Evolutionary conservation across 1,140 invertebrate genomes (phyloP).

Genomic region (Brachionus asplanchnoidis): DNA sequence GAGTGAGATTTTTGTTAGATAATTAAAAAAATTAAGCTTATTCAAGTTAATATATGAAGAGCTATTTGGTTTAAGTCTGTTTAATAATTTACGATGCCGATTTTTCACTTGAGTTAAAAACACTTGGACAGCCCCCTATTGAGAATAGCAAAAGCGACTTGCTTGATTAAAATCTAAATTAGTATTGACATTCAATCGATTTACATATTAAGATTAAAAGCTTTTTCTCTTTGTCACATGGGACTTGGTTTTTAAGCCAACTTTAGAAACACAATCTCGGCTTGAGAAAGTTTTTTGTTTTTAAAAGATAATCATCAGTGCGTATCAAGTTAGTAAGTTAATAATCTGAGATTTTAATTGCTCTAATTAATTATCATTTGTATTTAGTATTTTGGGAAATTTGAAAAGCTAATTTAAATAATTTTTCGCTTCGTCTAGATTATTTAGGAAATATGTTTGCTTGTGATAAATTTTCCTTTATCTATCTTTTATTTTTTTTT

Average conservation of each 20-base stretch:
- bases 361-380: not conserved
- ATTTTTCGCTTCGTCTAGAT: not conserved
- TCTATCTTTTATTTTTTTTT: not conserved
- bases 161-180: not conserved
- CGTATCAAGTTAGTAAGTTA: not conserved
- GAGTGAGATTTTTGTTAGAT: too few species aligned
- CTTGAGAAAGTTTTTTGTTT: not conserved
- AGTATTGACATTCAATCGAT: not conserved
- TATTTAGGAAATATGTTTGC: not conserved
- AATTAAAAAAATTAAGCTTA: too few species aligned
- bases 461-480: not conserved
- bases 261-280: not conserved
- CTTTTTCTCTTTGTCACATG: not conserved
- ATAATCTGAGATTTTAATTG: not conserved
- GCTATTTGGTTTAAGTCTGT: too few species aligned
- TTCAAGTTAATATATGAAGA: too few species aligned
- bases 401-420: not conserved
- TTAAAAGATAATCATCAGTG: not conserved
- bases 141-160: not conserved
- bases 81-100: not conserved
- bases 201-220: not conserved
- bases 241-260: not conserved
- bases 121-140: not conserved
- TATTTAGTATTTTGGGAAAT: not conserved
- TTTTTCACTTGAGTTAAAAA: not conserved